Conservation (phyloP, 1,140 invertebrate genomes). For the Drosophila littoralis region DNA sequence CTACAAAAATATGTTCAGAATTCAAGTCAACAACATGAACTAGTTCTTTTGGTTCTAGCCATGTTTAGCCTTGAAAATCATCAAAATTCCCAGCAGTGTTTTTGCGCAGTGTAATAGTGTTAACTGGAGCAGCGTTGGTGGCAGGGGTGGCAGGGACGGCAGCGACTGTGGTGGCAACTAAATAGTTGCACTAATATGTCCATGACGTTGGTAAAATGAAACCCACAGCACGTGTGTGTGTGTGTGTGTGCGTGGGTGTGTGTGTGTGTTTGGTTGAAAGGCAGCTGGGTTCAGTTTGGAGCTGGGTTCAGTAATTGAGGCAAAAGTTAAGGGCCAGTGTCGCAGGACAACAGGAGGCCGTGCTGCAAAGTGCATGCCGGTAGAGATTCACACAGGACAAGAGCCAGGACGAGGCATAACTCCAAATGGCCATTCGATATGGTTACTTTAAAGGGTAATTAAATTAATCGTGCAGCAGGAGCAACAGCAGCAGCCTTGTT, state of each 20-base stretch:
- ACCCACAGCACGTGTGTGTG: slow-evolving; percentile 62
- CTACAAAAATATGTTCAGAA: too few species aligned
- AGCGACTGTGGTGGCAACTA: slow-evolving; percentile 37
- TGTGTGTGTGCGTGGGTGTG: slow-evolving; percentile 12
- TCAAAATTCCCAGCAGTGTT: background rate
- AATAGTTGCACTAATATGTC: slow-evolving; percentile 75
- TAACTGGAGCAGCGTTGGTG: slow-evolving; percentile 1
- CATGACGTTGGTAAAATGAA: slow-evolving; percentile 68
- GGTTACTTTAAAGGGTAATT: slow-evolving; percentile 84
- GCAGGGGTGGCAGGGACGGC: background rate
- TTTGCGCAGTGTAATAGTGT: slow-evolving; percentile 30
- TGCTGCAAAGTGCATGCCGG: slow-evolving; percentile 61
- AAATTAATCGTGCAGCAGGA: slow-evolving; percentile 69
- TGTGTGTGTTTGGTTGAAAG: too few species aligned
- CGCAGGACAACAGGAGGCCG: slow-evolving; percentile 15
- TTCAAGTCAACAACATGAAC: too few species aligned
- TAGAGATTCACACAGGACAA: slow-evolving; percentile 7
- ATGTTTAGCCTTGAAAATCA: too few species aligned
- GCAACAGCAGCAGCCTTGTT: slow-evolving; percentile 52
- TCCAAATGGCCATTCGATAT: slow-evolving; percentile 79
- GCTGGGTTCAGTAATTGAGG: slow-evolving; percentile 63
- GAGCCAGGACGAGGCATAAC: slow-evolving; percentile 44
- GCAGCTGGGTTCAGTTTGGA: too few species aligned
- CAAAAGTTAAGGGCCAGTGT: slow-evolving; percentile 46
- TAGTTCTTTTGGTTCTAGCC: too few species aligned